Evolutionary conservation across 2,113 vertebrate species (phyloP).

Genomic region (Ramphastos sulfuratus): DNA sequence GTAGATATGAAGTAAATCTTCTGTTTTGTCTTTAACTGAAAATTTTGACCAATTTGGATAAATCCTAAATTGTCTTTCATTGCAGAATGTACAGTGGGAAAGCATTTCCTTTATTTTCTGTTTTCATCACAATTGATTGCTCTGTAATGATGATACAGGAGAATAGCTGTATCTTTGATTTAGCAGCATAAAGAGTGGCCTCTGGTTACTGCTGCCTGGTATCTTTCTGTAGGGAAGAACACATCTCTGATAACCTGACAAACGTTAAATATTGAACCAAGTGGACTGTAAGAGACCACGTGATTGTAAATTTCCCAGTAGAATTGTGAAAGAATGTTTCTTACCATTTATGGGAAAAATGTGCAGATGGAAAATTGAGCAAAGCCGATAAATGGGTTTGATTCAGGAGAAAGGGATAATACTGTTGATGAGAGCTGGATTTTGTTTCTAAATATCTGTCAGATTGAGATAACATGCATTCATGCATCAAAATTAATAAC

Average conservation of each 20-base stretch:
- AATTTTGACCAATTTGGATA: not conserved
- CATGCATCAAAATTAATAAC: not conserved
- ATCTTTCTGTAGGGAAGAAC: not conserved
- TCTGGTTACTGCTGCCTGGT: not conserved
- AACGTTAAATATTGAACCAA: conserved; percentile 8
- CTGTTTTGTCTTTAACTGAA: not conserved
- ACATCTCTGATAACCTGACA: not conserved
- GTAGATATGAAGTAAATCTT: not conserved
- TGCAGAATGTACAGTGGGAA: not conserved
- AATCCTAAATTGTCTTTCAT: not conserved
- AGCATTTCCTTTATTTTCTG: not conserved
- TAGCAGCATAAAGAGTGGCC: not conserved
- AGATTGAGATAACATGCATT: accelerated
- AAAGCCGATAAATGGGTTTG: not conserved
- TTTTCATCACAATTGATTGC: not conserved
- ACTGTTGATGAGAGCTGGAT: accelerated
- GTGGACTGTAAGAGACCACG: not conserved
- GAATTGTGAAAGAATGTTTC: not conserved
- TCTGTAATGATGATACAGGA: not conserved
- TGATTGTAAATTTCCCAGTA: not conserved
- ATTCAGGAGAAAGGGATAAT: not conserved
- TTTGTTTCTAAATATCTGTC: not conserved
- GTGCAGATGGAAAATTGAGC: not conserved
- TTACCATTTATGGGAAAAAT: not conserved
- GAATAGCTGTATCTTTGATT: not conserved